Percentiles rank a stretch among this genome's conserved stretches.
These are phyloP conservation scores for Puffinus mauretanicus DNA, from an alignment of 2,113 vertebrate species.

Conservation along the genomic window DNA sequence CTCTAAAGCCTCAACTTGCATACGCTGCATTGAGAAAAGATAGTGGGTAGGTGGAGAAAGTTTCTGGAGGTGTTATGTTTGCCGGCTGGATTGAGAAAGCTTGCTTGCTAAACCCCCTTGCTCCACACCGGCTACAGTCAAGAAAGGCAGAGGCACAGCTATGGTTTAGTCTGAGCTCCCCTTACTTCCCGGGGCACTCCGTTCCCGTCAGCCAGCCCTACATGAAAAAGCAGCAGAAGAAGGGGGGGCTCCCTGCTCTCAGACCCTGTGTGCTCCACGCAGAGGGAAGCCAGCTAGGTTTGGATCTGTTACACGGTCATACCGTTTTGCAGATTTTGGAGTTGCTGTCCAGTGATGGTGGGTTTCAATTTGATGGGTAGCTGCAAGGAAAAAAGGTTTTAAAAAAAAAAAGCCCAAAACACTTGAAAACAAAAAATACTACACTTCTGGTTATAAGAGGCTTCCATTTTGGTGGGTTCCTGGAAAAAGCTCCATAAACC, in stretches of 20 bases:
- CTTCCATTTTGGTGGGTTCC: neutral
- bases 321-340: neutral
- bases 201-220: accelerated
- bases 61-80: neutral
- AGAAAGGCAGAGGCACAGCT: neutral
- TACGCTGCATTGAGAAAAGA: neutral
- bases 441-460: neutral
- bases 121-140: neutral
- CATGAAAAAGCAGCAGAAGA: accelerated
- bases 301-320: neutral
- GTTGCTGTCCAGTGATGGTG: neutral
- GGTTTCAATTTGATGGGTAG: neutral
- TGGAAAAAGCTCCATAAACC: neutral
- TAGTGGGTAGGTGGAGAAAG: neutral
- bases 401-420: neutral
- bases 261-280: accelerated
- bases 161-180: neutral
- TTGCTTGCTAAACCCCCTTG: neutral
- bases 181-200: accelerated
- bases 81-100: neutral
- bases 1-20: neutral
- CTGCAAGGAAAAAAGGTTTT: neutral
- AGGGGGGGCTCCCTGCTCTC: neutral
- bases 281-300: neutral
- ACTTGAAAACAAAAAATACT: neutral